phyloP scores from a whole-genome alignment of 92 coral and sea anemone species.

The Phenganax marumi region DNA sequence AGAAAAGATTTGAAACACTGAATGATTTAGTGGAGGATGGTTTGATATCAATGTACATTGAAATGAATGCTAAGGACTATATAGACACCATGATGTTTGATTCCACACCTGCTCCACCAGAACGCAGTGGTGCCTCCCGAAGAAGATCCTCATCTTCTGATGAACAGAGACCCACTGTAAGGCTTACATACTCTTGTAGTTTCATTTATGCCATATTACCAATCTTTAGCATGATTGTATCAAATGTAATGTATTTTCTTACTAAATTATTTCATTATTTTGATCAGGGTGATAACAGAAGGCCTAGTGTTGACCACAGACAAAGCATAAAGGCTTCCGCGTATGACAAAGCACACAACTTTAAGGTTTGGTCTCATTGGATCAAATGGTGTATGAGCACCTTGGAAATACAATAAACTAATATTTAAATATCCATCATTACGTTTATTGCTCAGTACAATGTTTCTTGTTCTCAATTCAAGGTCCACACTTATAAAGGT shows the following conservation, averaged over 20 bases:
- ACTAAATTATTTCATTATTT: background rate
- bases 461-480: background rate
- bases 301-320: constrained; percentile 73
- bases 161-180: constrained; percentile 10
- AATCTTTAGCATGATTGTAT: background rate
- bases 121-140: background rate
- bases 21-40: constrained; percentile 99
- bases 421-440: no score
- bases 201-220: background rate
- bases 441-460: background rate
- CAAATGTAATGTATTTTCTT: background rate
- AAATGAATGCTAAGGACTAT: constrained; percentile 89
- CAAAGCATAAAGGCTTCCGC: constrained; percentile 85
- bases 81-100: constrained; percentile 88
- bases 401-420: no score
- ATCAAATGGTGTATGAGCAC: background rate
- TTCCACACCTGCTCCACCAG: constrained; percentile 22
- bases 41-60: constrained; percentile 92
- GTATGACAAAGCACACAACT: constrained; percentile 79
- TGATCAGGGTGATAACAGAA: constrained; percentile 59
- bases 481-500: constrained; percentile 90
- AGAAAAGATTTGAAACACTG: constrained; percentile 89
- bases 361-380: constrained; percentile 63
- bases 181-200: background rate
- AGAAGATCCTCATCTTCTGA: constrained; percentile 1